phyloP scores from a whole-genome alignment of 2,888 invertebrate species.

The Liopterus haemorrhoidalis region DNA sequence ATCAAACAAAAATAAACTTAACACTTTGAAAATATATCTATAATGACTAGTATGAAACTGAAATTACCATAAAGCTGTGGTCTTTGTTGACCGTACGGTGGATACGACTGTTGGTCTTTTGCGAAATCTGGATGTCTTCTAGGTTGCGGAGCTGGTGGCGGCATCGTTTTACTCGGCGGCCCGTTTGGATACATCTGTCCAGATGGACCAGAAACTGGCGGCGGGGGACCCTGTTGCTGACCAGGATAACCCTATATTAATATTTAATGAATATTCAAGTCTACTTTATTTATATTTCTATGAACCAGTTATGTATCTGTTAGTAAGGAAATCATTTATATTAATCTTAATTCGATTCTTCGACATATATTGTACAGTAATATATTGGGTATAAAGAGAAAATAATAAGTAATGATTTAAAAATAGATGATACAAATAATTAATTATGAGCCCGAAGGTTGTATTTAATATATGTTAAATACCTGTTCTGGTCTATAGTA shows the following conservation, averaged over 20 bases:
- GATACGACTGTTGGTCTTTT: constrained; percentile 65
- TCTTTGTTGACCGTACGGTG: constrained; percentile 59
- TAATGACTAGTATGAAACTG: not conserved
- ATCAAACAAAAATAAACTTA: constrained; percentile 6
- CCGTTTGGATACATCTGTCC: constrained; percentile 21
- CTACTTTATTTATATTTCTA: too few species aligned
- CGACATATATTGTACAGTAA: constrained; percentile 13
- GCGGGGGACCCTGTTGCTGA: constrained; percentile 12
- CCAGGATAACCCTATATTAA: constrained; percentile 11
- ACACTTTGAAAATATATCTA: constrained; percentile 11
- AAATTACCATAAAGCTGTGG: constrained; percentile 61
- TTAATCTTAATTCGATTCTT: not conserved
- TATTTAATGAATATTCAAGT: too few species aligned
- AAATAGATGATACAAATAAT: too few species aligned
- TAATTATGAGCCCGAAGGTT: too few species aligned
- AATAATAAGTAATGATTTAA: constrained; percentile 5
- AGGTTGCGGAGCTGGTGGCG: constrained; percentile 63
- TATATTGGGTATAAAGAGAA: constrained; percentile 2
- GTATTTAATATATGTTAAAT: constrained; percentile 17
- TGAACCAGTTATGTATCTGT: too few species aligned
- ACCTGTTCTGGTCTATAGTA: constrained; percentile 51
- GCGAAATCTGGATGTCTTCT: constrained; percentile 78
- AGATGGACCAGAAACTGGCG: constrained; percentile 18
- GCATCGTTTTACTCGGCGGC: constrained; percentile 53
- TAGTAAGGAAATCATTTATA: too few species aligned